Conservation (phyloP, 1,140 invertebrate species). For the Proctacanthus coquilletti region DNA sequence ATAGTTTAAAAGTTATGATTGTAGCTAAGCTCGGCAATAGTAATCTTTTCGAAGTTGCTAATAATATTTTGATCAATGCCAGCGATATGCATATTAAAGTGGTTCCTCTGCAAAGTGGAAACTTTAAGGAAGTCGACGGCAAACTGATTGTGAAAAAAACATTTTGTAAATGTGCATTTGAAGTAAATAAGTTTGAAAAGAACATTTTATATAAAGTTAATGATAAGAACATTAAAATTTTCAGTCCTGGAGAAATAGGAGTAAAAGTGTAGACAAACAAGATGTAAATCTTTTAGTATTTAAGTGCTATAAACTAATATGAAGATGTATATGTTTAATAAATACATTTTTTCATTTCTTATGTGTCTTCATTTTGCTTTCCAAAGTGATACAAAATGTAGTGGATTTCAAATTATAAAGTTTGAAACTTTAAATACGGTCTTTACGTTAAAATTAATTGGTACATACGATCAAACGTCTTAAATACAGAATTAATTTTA, state of each 20-base stretch:
- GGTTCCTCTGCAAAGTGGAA: constrained; percentile 45
- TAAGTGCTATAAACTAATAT: background rate
- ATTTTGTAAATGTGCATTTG: constrained; percentile 23
- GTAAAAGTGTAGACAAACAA: constrained; percentile 10
- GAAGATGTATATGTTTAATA: background rate
- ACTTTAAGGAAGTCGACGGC: constrained; percentile 50
- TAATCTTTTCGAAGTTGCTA: constrained; percentile 35
- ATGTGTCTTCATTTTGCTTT: too few relatives aligned
- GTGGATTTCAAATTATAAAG: too few relatives aligned
- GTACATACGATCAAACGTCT: too few relatives aligned
- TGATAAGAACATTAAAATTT: constrained; percentile 53
- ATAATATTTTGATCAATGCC: constrained; percentile 41
- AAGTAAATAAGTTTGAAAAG: constrained; percentile 18
- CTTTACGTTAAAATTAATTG: too few relatives aligned
- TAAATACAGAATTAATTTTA: too few relatives aligned
- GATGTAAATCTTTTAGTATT: background rate
- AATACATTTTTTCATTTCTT: too few relatives aligned
- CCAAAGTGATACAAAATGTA: too few relatives aligned
- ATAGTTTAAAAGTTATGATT: constrained; percentile 35
- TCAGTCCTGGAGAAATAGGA: constrained; percentile 40
- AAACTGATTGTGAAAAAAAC: constrained; percentile 38
- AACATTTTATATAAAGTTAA: constrained; percentile 49
- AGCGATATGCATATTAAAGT: constrained; percentile 44
- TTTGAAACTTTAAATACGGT: too few relatives aligned
- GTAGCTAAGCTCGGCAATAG: constrained; percentile 35